These are phyloP conservation scores for Synchiropus splendidus DNA, from an alignment of 2,113 vertebrate genomes.

Conservation along the genomic window DNA sequence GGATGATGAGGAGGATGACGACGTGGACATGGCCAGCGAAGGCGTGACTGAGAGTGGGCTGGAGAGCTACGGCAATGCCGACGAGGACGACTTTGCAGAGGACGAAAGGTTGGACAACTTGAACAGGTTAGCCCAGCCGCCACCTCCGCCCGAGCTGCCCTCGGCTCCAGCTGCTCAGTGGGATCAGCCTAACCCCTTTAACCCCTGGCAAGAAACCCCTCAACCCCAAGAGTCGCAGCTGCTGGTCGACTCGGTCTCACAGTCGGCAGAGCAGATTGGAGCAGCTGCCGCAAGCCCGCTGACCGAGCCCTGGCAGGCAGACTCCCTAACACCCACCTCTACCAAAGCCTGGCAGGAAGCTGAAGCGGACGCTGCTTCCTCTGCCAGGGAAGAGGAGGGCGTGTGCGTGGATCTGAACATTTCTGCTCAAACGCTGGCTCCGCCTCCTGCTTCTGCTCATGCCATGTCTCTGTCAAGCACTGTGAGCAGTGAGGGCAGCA, in stretches of 20 bases:
- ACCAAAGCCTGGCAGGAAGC: slow-evolving; percentile 33
- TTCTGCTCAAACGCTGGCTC: slow-evolving; percentile 8
- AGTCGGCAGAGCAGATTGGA: neutral
- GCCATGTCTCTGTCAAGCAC: slow-evolving; percentile 62
- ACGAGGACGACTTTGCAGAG: slow-evolving; percentile 68
- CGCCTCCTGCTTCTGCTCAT: slow-evolving; percentile 3
- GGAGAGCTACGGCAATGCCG: slow-evolving; percentile 69
- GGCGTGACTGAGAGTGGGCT: slow-evolving; percentile 68
- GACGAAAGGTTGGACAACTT: slow-evolving; percentile 66
- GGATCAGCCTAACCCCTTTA: slow-evolving; percentile 51
- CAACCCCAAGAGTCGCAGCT: slow-evolving; percentile 39
- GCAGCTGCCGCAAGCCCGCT: slow-evolving; percentile 26
- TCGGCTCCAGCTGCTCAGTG: slow-evolving; percentile 52
- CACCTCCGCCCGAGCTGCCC: slow-evolving; percentile 29
- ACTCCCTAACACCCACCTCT: slow-evolving; percentile 33
- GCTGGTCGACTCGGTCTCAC: slow-evolving; percentile 2
- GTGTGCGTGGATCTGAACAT: slow-evolving; percentile 3
- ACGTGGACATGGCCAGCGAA: slow-evolving; percentile 72
- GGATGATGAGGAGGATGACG: slow-evolving; percentile 66
- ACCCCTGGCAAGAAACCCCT: slow-evolving; percentile 56
- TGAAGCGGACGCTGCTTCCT: slow-evolving; percentile 3
- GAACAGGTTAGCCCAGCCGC: slow-evolving; percentile 46
- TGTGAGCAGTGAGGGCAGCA: slow-evolving; percentile 68
- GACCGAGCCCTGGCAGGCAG: slow-evolving; percentile 31
- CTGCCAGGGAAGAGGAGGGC: slow-evolving; percentile 3